These are phyloP conservation scores for Argyresthia albistria DNA, from an alignment of 2,888 invertebrate genomes.

Conservation along the genomic window DNA sequence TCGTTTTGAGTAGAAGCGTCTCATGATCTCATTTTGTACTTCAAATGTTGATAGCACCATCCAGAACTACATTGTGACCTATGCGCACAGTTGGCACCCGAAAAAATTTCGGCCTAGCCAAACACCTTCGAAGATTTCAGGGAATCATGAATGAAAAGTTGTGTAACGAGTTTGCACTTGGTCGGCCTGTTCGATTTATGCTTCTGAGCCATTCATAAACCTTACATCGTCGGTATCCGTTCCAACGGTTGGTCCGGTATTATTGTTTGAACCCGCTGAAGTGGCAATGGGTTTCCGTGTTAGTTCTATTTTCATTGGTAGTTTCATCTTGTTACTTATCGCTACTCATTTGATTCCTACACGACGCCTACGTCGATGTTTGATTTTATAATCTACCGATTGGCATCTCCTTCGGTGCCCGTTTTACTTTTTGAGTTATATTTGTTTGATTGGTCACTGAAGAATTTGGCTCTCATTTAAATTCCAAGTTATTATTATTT, in stretches of 20 bases:
- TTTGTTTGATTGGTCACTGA: not conserved
- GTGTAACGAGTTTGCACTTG: too few species aligned
- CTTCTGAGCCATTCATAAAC: too few species aligned
- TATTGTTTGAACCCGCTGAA: not conserved
- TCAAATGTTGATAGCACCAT: not conserved
- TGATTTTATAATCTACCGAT: conserved; percentile 1
- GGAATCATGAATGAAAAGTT: too few species aligned
- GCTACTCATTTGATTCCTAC: conserved; percentile 3
- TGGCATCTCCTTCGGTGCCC: not conserved
- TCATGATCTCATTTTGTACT: not conserved
- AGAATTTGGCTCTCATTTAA: not conserved
- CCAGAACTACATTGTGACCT: not conserved
- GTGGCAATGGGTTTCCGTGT: not conserved
- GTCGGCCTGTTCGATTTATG: too few species aligned
- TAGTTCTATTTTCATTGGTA: conserved; percentile 2
- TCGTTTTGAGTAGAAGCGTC: conserved; percentile 3
- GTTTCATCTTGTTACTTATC: not conserved
- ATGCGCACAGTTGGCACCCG: too few species aligned
- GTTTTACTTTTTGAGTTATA: not conserved
- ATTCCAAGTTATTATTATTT: too few species aligned
- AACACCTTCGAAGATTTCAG: too few species aligned
- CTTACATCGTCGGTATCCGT: too few species aligned
- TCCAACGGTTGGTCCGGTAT: not conserved
- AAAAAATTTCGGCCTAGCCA: too few species aligned
- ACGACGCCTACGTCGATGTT: not conserved